Evolutionary conservation across 2,797 vertebrate genomes (phyloP).

Genomic region (Knipowitschia caucasica): DNA sequence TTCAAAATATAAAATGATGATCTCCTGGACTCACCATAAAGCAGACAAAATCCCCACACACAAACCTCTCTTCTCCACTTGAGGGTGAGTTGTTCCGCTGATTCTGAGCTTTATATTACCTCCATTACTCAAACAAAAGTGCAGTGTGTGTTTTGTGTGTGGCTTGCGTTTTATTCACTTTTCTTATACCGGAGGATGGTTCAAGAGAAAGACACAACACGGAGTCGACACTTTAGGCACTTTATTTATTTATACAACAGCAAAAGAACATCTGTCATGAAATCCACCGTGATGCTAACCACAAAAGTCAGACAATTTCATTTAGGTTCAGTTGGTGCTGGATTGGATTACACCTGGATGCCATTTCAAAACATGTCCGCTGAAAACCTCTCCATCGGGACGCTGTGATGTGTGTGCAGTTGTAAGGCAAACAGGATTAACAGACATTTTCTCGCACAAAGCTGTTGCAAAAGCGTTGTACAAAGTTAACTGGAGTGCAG

Average conservation of each 20-base stretch:
- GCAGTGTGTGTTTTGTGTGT: too few species aligned
- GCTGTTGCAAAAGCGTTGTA: not conserved
- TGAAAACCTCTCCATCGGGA: not conserved
- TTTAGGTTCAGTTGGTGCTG: not conserved
- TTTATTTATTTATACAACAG: not conserved
- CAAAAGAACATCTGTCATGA: not conserved
- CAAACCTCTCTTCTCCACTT: too few species aligned
- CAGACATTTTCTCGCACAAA: slow-evolving; percentile 1
- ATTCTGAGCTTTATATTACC: too few species aligned
- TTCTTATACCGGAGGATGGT: too few species aligned
- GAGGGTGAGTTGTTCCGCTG: too few species aligned
- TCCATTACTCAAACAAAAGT: too few species aligned
- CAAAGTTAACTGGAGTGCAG: not conserved
- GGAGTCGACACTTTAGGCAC: not conserved
- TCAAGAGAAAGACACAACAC: not conserved
- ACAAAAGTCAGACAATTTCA: not conserved
- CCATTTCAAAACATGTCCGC: not conserved
- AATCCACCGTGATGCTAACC: not conserved
- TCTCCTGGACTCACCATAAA: too few species aligned
- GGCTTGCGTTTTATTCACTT: too few species aligned
- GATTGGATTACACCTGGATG: not conserved
- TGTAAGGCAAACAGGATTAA: slow-evolving; percentile 6
- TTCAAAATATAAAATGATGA: too few species aligned
- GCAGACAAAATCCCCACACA: too few species aligned
- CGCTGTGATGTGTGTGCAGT: not conserved